phyloP scores from a whole-genome alignment of 2,113 vertebrate species.

The Cebidichthys violaceus region DNA sequence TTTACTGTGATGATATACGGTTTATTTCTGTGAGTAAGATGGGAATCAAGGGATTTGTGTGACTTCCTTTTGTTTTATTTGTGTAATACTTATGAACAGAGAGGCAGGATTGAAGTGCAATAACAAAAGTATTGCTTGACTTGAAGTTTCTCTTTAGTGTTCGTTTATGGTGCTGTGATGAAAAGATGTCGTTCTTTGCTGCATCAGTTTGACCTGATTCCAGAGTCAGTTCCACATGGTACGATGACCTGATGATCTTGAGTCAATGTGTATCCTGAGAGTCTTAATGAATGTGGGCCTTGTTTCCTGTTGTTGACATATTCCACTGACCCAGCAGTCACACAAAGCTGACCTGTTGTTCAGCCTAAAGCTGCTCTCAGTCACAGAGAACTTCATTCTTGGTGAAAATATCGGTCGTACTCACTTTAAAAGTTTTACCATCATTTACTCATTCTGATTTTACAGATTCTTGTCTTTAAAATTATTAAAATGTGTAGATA shows the following conservation, averaged over 20 bases:
- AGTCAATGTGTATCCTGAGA: conserved; percentile 16
- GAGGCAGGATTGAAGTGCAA: neutral
- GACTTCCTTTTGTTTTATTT: conserved; percentile 2
- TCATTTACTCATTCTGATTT: neutral
- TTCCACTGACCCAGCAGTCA: conserved; percentile 14
- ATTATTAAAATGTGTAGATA: neutral
- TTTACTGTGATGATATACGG: conserved; percentile 2
- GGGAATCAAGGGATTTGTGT: neutral
- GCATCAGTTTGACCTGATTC: neutral
- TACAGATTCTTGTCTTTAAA: neutral
- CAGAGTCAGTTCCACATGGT: conserved; percentile 5
- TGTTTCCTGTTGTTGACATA: conserved; percentile 48
- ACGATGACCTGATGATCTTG: conserved; percentile 10
- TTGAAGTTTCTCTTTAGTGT: neutral
- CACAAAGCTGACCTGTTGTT: neutral
- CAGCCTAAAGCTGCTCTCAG: neutral
- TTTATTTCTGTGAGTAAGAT: conserved; percentile 5
- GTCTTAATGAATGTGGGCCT: conserved; percentile 26
- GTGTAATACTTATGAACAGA: neutral
- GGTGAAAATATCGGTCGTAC: neutral
- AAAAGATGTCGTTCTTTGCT: neutral
- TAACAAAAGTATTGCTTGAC: neutral
- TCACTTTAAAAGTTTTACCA: neutral
- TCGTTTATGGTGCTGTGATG: neutral
- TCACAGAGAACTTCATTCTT: neutral